Evolutionary conservation across 2,888 invertebrate species (phyloP).

Genomic region (Vandiemenella viatica): DNA sequence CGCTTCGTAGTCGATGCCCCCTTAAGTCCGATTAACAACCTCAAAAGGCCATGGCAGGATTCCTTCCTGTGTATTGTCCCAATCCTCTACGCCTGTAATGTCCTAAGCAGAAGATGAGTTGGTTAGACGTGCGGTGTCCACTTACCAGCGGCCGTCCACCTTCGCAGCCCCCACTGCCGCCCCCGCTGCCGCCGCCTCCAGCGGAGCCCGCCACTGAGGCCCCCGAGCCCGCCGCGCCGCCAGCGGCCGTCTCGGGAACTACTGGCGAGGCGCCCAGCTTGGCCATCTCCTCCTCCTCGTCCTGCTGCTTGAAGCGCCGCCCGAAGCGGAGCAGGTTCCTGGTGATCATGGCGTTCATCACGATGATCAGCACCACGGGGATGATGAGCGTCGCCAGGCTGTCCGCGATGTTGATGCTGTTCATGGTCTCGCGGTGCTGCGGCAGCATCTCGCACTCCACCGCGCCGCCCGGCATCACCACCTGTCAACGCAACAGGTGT

Average conservation of each 20-base stretch:
- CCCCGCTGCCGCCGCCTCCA: neutral
- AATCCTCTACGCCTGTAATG: too few relatives aligned
- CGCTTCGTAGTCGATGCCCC: too few relatives aligned
- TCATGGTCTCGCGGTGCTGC: conserved; percentile 35
- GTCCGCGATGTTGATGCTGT: conserved; percentile 41
- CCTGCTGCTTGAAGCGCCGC: conserved; percentile 26
- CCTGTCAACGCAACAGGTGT: too few relatives aligned
- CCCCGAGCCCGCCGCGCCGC: neutral
- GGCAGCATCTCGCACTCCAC: conserved; percentile 35
- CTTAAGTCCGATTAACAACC: too few relatives aligned
- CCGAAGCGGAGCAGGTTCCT: conserved; percentile 34
- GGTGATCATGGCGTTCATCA: conserved; percentile 48
- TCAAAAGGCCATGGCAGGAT: too few relatives aligned
- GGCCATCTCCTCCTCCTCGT: neutral
- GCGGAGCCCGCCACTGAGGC: neutral
- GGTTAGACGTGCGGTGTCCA: too few relatives aligned
- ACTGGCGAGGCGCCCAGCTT: neutral
- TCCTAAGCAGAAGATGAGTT: too few relatives aligned
- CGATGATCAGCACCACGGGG: conserved; percentile 42
- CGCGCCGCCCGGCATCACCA: conserved; percentile 2
- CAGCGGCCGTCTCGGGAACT: neutral
- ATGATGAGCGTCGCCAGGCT: conserved; percentile 42
- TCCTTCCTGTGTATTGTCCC: too few relatives aligned
- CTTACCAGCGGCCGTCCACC: too few relatives aligned
- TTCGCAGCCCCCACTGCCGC: neutral